A percentile compares a stretch with the other conserved stretches of the same genome.
Conservation (phyloP, 2,888 invertebrate genomes). For the Drosophila lutescens region DNA sequence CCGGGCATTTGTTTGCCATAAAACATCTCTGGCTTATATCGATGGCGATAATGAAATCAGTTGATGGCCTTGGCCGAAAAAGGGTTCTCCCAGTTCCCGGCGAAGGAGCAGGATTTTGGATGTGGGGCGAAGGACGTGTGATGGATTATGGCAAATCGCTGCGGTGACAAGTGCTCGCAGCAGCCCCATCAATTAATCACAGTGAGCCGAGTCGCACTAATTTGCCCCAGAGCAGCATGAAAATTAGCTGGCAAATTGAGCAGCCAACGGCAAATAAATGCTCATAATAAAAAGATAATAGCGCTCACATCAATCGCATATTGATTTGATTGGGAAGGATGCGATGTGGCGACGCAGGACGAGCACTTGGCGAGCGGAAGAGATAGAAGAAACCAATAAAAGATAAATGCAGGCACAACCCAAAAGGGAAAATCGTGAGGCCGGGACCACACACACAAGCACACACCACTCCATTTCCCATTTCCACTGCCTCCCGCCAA, state of each 20-base stretch:
- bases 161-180: slow-evolving; percentile 35
- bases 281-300: slow-evolving; percentile 80
- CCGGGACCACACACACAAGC: slow-evolving; percentile 41
- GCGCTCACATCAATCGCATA: slow-evolving; percentile 79
- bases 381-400: slow-evolving; percentile 62
- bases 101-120: not conserved
- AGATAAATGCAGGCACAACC: slow-evolving; percentile 68
- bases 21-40: slow-evolving; percentile 59
- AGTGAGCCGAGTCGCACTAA: slow-evolving; percentile 45
- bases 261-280: slow-evolving; percentile 68
- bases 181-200: slow-evolving; percentile 68
- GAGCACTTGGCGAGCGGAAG: slow-evolving; percentile 7
- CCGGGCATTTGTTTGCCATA: slow-evolving; percentile 57
- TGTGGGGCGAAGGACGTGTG: slow-evolving; percentile 8
- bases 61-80: slow-evolving; percentile 36
- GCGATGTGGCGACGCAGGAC: slow-evolving; percentile 2
- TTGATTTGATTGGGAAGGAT: slow-evolving; percentile 70
- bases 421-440: slow-evolving; percentile 29
- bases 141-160: slow-evolving; percentile 40
- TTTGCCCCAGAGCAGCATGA: slow-evolving; percentile 52
- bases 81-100: slow-evolving; percentile 12
- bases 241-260: slow-evolving; percentile 49
- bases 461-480: not conserved
- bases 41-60: slow-evolving; percentile 54
- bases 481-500: not conserved